Base-by-base conservation (phyloP, 1,140 invertebrate genomes). In the Nymphalis io region DNA sequence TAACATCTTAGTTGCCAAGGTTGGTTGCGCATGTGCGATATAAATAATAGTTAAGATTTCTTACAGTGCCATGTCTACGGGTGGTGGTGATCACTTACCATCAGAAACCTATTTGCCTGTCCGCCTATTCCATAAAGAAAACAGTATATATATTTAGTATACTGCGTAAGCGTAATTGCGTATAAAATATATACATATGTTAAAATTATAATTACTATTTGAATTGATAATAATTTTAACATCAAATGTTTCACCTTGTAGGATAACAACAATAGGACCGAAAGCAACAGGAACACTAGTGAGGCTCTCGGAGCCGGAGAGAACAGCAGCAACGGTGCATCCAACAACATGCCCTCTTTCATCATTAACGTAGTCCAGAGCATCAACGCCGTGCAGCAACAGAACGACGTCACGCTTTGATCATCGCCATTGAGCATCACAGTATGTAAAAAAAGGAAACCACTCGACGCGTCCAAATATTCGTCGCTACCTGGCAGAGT, bases 321-420 rank as follows among this genome's bases (percentile, higher is more conserved):
- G 70, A 65, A 27, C 42, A 23, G 33, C 8, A 48, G 42, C n/a
- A 23, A 2, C 1, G 18, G 39, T 11, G n/a, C 51, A 0, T 48
- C 72, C 10, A 60, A 39, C 40, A 71, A 48, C 57, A 68, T 44
- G 10, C 67, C 76, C 12, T 78, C 80, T 13, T 74, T 82, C 75
- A 70, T 82, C 62, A 85, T 86, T 70, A 83, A 80, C 71, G 74
- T 83, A 20, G 73, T 80, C 16, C 76, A 82, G 46, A 85, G 75
- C 51, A 81, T 82, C 21, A 76, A 72, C 61, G 71, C 73, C 16
- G 66, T 75, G 27, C 79, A 80, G 38, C 79, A 51, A 20, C 46
- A 77, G 48, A 62, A 69, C 38, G 75, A 78, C 27, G 67, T 23
- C 11, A n/a, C 51, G 13, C 51, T 55, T 13, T 55, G 21, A 55